Evolutionary conservation across 2,797 vertebrate genomes (phyloP).

Genomic region (Phylloscopus collybita): DNA sequence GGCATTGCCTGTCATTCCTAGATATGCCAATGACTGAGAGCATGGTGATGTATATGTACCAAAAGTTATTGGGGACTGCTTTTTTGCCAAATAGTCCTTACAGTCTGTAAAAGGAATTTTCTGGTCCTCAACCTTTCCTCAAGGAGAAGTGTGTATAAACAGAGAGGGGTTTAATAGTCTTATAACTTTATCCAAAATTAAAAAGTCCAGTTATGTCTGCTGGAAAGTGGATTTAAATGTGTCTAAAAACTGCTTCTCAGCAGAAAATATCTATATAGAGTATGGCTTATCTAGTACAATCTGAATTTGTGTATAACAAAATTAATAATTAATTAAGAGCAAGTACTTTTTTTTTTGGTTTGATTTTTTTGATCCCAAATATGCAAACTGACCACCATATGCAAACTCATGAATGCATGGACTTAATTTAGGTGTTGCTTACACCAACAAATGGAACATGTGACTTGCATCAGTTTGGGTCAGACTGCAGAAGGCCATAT

Average conservation of each 20-base stretch:
- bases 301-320: background rate
- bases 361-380: background rate
- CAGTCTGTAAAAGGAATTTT: background rate
- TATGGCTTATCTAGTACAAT: background rate
- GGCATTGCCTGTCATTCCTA: background rate
- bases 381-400: background rate
- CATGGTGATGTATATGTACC: background rate
- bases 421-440: conserved; percentile 21
- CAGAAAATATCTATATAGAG: background rate
- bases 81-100: background rate
- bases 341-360: background rate
- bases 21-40: background rate
- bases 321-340: background rate
- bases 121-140: background rate
- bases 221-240: background rate
- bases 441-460: background rate
- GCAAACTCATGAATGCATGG: background rate
- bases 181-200: background rate
- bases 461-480: conserved; percentile 25
- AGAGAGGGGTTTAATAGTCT: background rate
- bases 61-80: background rate
- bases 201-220: background rate
- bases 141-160: background rate
- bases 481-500: conserved; percentile 44
- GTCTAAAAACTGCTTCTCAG: background rate